Evolutionary conservation across 1,140 invertebrate genomes (phyloP), one percentile per base, ranked within the genome.

Genomic region (Atta colombica): DNA sequence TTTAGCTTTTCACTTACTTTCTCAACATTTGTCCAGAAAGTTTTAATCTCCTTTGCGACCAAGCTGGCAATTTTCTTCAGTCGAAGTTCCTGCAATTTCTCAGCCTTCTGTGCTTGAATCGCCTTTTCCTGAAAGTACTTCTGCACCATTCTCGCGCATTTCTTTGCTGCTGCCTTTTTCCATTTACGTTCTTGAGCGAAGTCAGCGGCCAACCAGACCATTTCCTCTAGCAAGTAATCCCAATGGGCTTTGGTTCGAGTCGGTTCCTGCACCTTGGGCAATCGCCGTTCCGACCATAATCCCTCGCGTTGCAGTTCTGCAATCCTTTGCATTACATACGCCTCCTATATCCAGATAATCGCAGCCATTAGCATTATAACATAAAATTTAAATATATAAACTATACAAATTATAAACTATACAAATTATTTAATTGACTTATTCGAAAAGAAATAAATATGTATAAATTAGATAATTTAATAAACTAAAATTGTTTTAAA

Each of bases 191-290:
- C 99, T 94, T 99, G 98, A 49, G 98, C 98, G 96, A 99, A 99
- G 95, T 99, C 99, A 25, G 98, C 98, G 55, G 99, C 98, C 74
- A 99, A 96, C 99, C 99, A 99, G 31, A 98, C 97, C 98, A 99
- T 99, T 95, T 99, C 99, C 95, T 99, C 99, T 12, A 99, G 94
- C 69, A 99, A 96, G 95, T 99, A 99, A 94, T 99, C 99, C 99
- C 99, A 99, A 94, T 99, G 99, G n/a, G 98, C 97, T 96, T 99
- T 99, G 21, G 97, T 96, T 90, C 98, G 96, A 61, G 97, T 96
- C 81, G 98, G 98, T 96, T 99, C 99, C 92, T 98, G 97, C 31
- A 99, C 96, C 96, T 99, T 99, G 3, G 99, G 99, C 93, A 99
- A 96, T 88, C 98, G 96, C 94, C 98, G 97, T 93, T 99, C 98